phyloP scores from a whole-genome alignment of 2,797 vertebrate species.

The Tolypeutes matacus region DNA sequence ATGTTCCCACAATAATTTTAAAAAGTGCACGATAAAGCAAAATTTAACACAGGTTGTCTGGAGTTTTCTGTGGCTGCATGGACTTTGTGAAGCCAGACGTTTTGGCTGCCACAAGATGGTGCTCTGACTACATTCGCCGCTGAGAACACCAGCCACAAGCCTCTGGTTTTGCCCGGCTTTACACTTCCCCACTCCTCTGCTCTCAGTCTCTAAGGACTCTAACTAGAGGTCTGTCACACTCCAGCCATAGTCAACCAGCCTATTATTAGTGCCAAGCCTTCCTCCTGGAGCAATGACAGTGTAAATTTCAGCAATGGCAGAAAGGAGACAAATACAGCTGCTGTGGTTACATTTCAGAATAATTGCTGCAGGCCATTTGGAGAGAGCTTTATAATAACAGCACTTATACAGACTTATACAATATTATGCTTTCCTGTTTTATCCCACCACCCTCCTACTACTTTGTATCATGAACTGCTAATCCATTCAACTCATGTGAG shows the following conservation, averaged over 20 bases:
- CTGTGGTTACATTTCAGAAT: conserved; percentile 72
- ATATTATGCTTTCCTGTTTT: conserved; percentile 72
- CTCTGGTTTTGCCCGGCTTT: fast-evolving
- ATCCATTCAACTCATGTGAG: not conserved
- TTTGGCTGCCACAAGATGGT: conserved; percentile 70
- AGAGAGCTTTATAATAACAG: conserved; percentile 72
- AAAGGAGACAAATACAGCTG: conserved; percentile 80
- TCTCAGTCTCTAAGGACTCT: conserved; percentile 32
- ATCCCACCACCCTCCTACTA: not conserved
- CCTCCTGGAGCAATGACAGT: conserved; percentile 79
- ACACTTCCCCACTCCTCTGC: not conserved
- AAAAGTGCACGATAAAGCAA: not conserved
- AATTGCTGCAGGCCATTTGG: conserved; percentile 73
- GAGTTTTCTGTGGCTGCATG: not conserved
- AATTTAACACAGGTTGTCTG: fast-evolving
- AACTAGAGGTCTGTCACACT: conserved; percentile 79
- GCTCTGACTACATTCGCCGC: conserved; percentile 62
- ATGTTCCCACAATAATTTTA: too few relatives aligned
- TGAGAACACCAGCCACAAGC: not conserved
- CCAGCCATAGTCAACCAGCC: conserved; percentile 74
- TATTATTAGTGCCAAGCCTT: conserved; percentile 81
- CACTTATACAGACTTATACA: conserved; percentile 34
- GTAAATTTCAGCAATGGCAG: conserved; percentile 76
- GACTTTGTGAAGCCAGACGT: not conserved
- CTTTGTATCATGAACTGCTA: conserved; percentile 3